phyloP scores from a whole-genome alignment of 2,888 invertebrate genomes.

The Orgyia antiqua region DNA sequence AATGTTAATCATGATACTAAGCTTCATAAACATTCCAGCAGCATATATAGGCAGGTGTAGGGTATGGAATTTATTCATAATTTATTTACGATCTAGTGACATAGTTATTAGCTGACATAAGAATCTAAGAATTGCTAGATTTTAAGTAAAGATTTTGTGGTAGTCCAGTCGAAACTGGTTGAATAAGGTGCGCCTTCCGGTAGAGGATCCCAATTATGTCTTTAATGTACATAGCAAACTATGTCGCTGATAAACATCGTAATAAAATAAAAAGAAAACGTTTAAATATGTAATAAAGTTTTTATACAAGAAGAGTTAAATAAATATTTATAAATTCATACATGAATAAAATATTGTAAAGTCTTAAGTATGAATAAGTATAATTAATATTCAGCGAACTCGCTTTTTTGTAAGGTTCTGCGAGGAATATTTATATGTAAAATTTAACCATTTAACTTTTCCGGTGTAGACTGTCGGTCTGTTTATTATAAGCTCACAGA shows the following conservation, averaged over 20 bases:
- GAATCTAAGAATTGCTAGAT: constrained; percentile 30
- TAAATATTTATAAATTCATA: constrained; percentile 4
- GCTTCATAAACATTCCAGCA: constrained; percentile 16
- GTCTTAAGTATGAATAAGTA: constrained; percentile 5
- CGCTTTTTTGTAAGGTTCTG: too few species aligned
- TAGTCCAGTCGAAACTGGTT: constrained; percentile 26
- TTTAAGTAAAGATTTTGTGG: constrained; percentile 26
- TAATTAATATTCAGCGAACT: neutral
- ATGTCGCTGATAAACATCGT: constrained; percentile 23
- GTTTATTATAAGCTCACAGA: too few species aligned
- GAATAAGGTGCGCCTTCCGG: constrained; percentile 30
- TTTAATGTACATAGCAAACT: constrained; percentile 13
- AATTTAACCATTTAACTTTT: too few species aligned
- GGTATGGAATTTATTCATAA: constrained; percentile 6
- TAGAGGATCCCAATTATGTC: constrained; percentile 35
- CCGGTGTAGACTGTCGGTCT: too few species aligned
- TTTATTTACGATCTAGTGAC: constrained; percentile 26
- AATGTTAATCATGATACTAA: constrained; percentile 25
- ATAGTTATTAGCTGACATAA: constrained; percentile 30
- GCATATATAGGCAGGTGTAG: constrained; percentile 13
- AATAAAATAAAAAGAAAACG: constrained; percentile 13
- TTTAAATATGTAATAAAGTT: constrained; percentile 7
- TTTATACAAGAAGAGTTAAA: neutral
- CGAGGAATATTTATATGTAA: too few species aligned
- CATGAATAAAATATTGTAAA: constrained; percentile 1